Conservation (phyloP, 2,113 vertebrate genomes). For the Tricholaema leucomelas region DNA sequence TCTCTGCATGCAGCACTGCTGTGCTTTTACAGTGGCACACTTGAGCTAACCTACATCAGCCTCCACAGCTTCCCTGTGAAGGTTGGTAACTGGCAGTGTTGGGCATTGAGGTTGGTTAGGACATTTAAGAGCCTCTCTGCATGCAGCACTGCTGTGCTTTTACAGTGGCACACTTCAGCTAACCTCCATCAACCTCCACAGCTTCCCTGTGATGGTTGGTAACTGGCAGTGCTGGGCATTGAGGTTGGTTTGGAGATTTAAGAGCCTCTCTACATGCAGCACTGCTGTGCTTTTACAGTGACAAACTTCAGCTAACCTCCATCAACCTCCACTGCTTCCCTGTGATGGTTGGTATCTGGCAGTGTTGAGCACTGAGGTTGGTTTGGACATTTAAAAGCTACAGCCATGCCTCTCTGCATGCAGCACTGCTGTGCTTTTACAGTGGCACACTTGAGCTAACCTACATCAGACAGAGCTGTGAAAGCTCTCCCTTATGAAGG, state of each 20-base stretch:
- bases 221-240: not conserved
- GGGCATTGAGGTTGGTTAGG: not conserved
- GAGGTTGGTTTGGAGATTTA: not conserved
- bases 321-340: too few relatives aligned
- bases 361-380: not conserved
- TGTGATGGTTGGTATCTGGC: too few relatives aligned
- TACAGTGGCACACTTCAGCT: not conserved
- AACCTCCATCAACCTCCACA: too few relatives aligned
- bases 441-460: not conserved
- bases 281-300: not conserved
- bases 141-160: not conserved
- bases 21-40: not conserved
- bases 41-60: not conserved
- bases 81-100: not conserved
- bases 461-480: not conserved
- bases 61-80: slow-evolving; percentile 1
- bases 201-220: not conserved
- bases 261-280: not conserved
- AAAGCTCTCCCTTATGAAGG: not conserved
- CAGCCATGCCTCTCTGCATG: too few relatives aligned
- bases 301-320: too few relatives aligned
- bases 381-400: not conserved
- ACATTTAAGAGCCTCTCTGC: not conserved
- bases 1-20: too few relatives aligned
- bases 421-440: too few relatives aligned